A percentile compares a stretch with the other conserved stretches of the same genome.
Conservation (phyloP, 2,888 invertebrate species). For the Agrypnus murinus region DNA sequence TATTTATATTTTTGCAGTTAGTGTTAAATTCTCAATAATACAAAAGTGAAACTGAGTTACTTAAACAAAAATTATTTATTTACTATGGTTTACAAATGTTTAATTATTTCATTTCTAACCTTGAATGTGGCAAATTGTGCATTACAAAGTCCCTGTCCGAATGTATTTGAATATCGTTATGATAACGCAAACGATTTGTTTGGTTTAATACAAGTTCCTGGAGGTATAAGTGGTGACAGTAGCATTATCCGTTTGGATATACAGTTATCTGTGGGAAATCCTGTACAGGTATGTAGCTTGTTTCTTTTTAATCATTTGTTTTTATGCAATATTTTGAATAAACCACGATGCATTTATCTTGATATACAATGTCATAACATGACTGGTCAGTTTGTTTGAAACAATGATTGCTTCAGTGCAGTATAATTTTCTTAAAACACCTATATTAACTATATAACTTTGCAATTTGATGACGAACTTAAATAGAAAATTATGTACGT, state of each 20-base stretch:
- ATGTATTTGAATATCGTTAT: constrained; percentile 69
- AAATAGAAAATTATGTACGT: too few species aligned
- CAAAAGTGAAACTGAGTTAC: constrained; percentile 12
- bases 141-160: constrained; percentile 65
- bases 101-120: neutral
- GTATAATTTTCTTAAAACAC: too few species aligned
- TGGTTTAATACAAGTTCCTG: constrained; percentile 69
- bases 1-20: neutral
- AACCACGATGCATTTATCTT: too few species aligned
- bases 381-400: too few species aligned
- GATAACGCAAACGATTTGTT: constrained; percentile 69
- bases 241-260: constrained; percentile 62
- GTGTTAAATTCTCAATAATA: too few species aligned
- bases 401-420: too few species aligned
- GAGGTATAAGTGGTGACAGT: constrained; percentile 57
- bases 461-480: too few species aligned
- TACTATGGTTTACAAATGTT: constrained; percentile 13
- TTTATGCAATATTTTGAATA: too few species aligned
- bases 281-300: constrained; percentile 63
- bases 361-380: too few species aligned
- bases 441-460: too few species aligned
- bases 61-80: constrained; percentile 25
- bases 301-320: too few species aligned
- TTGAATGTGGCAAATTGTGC: neutral
- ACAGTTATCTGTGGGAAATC: constrained; percentile 66